Percentiles rank a stretch among this genome's conserved stretches.
phyloP scores from a whole-genome alignment of 2,797 vertebrate genomes.

The Sebastes baramenuke region DNA sequence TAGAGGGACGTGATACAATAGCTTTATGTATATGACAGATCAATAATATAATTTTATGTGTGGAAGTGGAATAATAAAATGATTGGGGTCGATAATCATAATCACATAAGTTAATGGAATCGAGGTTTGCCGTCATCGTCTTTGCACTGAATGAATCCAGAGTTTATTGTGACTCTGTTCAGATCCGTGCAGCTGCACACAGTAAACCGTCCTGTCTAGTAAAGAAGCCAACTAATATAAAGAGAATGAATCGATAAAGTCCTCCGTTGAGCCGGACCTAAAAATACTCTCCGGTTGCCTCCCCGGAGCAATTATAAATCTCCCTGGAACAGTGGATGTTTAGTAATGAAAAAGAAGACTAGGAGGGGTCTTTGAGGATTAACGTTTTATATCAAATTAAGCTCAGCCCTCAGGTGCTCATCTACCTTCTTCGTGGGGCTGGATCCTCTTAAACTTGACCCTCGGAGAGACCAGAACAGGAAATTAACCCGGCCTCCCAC shows the following conservation, averaged over 20 bases:
- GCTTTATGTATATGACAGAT: neutral
- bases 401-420: slow-evolving; percentile 54
- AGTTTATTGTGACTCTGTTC: neutral
- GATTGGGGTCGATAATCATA: neutral
- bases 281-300: slow-evolving; percentile 39
- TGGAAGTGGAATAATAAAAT: too few relatives aligned
- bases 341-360: slow-evolving; percentile 55
- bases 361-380: slow-evolving; percentile 34
- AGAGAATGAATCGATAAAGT: slow-evolving; percentile 36
- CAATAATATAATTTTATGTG: neutral
- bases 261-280: slow-evolving; percentile 17
- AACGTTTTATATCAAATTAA: slow-evolving; percentile 66
- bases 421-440: slow-evolving; percentile 25
- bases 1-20: neutral
- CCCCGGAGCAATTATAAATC: slow-evolving; percentile 55
- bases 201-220: slow-evolving; percentile 1
- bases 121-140: neutral
- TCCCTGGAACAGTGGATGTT: slow-evolving; percentile 33
- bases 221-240: slow-evolving; percentile 24
- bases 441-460: slow-evolving; percentile 45
- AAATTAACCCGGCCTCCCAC: slow-evolving; percentile 55
- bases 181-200: neutral
- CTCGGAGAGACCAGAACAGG: slow-evolving; percentile 44
- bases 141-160: neutral
- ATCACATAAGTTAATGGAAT: neutral